Conservation (phyloP, 64 coral and sea anemone genomes). For the Acropora tenuis region DNA sequence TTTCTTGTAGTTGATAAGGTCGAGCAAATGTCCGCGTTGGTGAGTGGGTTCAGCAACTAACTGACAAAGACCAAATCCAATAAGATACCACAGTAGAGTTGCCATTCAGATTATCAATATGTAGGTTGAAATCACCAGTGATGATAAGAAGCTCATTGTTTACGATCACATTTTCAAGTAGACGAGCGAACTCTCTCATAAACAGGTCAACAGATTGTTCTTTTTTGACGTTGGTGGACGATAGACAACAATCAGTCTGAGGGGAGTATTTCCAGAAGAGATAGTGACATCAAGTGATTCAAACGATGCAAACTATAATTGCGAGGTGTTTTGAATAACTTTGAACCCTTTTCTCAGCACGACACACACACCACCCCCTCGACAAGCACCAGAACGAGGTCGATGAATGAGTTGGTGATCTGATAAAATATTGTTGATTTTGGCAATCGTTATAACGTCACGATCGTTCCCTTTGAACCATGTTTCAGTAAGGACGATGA, state of each 20-base stretch:
- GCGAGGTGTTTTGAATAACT: neutral
- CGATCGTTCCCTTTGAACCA: neutral
- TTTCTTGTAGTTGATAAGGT: neutral
- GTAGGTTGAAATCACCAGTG: too few species aligned
- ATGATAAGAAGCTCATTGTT: too few species aligned
- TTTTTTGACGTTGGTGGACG: too few species aligned
- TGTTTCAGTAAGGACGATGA: conserved; percentile 15
- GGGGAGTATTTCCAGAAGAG: too few species aligned
- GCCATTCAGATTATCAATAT: too few species aligned
- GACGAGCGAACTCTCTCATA: too few species aligned
- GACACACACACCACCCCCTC: neutral
- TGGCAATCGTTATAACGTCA: neutral
- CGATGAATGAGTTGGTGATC: conserved; percentile 20
- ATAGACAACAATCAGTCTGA: too few species aligned
- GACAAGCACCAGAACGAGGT: neutral
- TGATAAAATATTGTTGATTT: conserved; percentile 1
- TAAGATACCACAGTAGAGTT: too few species aligned
- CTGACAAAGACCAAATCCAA: conserved; percentile 11
- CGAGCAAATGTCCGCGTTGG: neutral
- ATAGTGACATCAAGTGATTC: neutral
- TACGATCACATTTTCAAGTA: too few species aligned
- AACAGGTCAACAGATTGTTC: too few species aligned
- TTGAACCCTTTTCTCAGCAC: conserved; percentile 3
- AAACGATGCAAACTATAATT: neutral
- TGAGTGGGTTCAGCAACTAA: conserved; percentile 12